Base-by-base conservation (phyloP, 2,797 vertebrate genomes). In the Buceros bicornis region DNA sequence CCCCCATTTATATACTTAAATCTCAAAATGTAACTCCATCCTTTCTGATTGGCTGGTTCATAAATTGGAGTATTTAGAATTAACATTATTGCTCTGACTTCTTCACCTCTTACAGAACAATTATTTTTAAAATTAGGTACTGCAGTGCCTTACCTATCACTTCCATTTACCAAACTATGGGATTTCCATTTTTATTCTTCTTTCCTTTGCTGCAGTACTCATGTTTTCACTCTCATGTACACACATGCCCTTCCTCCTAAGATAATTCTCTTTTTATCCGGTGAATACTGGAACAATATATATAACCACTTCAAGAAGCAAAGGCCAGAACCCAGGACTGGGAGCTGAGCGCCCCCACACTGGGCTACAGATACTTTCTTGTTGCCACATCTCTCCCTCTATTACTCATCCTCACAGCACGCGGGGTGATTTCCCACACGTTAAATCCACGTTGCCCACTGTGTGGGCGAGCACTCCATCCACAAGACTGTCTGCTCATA, bases 321-420 rank as follows among this genome's bases (percentile, higher is more conserved):
- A 69, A 66, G 25, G 29, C 35, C 82, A 61, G 48, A 45, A 45
- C 3, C 6, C 3, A 2, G 50, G 25, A 5, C 15, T 31, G 60
- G 61, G 35, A 51, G 48, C 48, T 4, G 37, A 71, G 60, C 24
- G 43, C 4, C 57, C 50, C 60, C 24, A 1, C 48, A 6, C 28
- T 8, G 47, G 19, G 0, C n/a, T 48, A 2, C 25, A 26, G 37
- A 12, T 25, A 5, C 4, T 0, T 25, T 7, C 19, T 22, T 3
- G 3, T 7, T 18, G 60, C 72, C 58, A 37, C 8, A 5, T 26
- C 29, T 42, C 47, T 51, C 17, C 16, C 22, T 45, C 67, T n/a
- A 1, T 25, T 8, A 11, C 5, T 1, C n/a, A 20, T 58, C 16
- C 20, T 22, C 5, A 2, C 0, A 3, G 2, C 40, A 50, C n/a